These are phyloP conservation scores for Anneissia japonica DNA, from an alignment of 35 echinoderm and acorn worm species.

Conservation along the genomic window DNA sequence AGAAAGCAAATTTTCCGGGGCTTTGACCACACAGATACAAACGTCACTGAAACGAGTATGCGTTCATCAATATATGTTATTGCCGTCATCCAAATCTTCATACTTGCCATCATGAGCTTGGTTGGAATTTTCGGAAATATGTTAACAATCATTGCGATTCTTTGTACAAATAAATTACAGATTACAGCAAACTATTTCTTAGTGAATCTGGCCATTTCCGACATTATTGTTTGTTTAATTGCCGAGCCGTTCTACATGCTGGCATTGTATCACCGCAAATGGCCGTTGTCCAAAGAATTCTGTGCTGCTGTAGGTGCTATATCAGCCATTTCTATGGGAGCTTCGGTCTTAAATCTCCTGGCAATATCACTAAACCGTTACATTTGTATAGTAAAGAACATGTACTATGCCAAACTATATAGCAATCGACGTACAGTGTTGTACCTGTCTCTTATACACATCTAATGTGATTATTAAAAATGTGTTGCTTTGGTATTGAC, in stretches of 20 bases:
- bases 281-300: neutral
- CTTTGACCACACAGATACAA: no score
- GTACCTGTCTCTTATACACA: no score
- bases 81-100: no score
- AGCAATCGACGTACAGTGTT: neutral
- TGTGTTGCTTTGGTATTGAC: no score
- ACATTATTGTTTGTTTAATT: constrained; percentile 13
- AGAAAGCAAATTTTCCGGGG: no score
- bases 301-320: neutral
- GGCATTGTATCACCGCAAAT: constrained; percentile 5
- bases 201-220: constrained; percentile 31
- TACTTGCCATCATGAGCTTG: no score
- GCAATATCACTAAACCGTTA: constrained; percentile 31
- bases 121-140: constrained; percentile 15
- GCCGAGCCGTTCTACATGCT: no score
- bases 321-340: constrained; percentile 25
- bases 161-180: constrained; percentile 19
- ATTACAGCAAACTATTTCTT: constrained; percentile 16
- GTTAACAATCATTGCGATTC: constrained; percentile 9
- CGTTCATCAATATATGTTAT: no score
- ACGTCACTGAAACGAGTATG: no score
- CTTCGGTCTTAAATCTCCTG: constrained; percentile 11
- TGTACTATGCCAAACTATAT: constrained; percentile 13
- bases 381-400: constrained; percentile 13
- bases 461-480: no score